Evolutionary conservation across 2,113 vertebrate genomes (phyloP), one percentile per base, ranked within the genome.

Genomic region (Orycteropus afer): DNA sequence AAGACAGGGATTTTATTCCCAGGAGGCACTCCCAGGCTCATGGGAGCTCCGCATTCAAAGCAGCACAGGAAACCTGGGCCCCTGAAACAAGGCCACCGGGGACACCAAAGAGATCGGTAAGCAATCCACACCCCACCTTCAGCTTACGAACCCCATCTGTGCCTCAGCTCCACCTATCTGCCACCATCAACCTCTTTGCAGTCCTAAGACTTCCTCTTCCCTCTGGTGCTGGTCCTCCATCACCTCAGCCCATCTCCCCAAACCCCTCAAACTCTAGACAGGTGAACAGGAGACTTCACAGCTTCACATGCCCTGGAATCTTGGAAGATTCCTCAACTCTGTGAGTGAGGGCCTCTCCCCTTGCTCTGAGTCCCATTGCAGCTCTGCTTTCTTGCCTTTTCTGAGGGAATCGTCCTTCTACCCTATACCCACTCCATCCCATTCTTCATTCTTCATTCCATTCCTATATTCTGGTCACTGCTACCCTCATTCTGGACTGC

Each of bases 41-140:
- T 97, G 97, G 97, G 97, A 96, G 96, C 97, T 94, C 97, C 82
- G 83, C 97, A 96, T 88, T 97, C 97, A 95, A 97, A 97, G 94
- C 97, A 95, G 55, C 93, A 87, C 89, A 96, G 93, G 92, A 96
- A 89, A 93, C 45, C 82, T 32, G 96, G 97, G 86, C 95, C 96
- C 89, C 95, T 97, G 92, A 97, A 97, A 95, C 76, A 17, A 71
- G 97, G 97, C 92, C 97, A 97, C 89, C 89, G 65, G 65, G 97
- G 97, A 92, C 97, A 97, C 83, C 89, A 45, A 81, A 94, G 95
- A 97, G 85, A 97, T 91, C 11, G 97, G 97, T 97, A 97, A 97
- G 97, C 95, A 13, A 69, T n/a, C 22, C 32, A 37, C 45, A 67
- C 27, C 82, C 76, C 53, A 4, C n/a, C 15, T 32, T 80, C 29